Percentiles rank a stretch among this genome's conserved stretches.
Evolutionary conservation across 2,888 invertebrate genomes (phyloP).

Genomic region (Chrysomela aeneicollis): DNA sequence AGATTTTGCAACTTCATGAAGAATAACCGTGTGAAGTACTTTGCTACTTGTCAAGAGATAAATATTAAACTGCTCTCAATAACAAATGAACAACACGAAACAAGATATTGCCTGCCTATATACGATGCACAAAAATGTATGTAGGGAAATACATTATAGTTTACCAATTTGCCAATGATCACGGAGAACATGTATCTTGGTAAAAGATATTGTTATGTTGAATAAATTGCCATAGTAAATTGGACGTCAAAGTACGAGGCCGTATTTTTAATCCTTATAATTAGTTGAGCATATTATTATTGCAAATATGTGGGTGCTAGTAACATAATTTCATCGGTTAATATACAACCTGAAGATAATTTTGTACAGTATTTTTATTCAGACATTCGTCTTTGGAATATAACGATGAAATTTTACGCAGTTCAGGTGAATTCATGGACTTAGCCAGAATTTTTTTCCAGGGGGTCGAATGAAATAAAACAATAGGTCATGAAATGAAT

Average conservation of each 20-base stretch:
- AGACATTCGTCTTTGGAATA: too few relatives aligned
- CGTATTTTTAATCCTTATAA: slow-evolving; percentile 5
- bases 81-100: background rate
- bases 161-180: slow-evolving; percentile 12
- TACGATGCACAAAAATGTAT: background rate
- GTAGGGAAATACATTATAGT: background rate
- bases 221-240: slow-evolving; percentile 19
- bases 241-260: slow-evolving; percentile 14
- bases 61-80: background rate
- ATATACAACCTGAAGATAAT: too few relatives aligned
- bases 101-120: background rate
- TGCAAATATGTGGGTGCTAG: slow-evolving; percentile 11
- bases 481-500: too few relatives aligned
- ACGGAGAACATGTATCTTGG: slow-evolving; percentile 17
- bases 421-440: too few relatives aligned
- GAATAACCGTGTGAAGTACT: too few relatives aligned
- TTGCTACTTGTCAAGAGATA: too few relatives aligned
- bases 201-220: slow-evolving; percentile 16
- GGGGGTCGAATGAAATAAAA: too few relatives aligned
- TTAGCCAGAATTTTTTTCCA: too few relatives aligned
- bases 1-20: too few relatives aligned
- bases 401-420: too few relatives aligned
- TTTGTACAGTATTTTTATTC: too few relatives aligned
- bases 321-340: background rate
- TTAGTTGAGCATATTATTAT: slow-evolving; percentile 12